A percentile compares a stretch with the other conserved stretches of the same genome.
phyloP scores from a whole-genome alignment of 1,140 invertebrate species.

The Condylostylus longicornis region DNA sequence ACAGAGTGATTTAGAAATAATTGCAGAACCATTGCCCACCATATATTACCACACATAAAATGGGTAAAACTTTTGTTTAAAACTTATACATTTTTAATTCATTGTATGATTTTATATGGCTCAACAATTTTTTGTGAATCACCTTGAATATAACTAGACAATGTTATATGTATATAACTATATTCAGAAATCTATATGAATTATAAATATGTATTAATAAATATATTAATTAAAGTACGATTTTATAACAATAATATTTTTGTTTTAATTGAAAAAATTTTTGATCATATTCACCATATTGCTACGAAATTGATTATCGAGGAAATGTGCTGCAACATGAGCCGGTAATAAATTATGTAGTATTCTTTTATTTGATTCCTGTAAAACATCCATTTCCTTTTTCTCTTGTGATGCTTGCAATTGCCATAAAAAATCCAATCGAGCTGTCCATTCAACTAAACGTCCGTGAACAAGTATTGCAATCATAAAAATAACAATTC shows the following conservation, averaged over 20 bases:
- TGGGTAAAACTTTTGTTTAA: too few relatives aligned
- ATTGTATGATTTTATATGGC: too few relatives aligned
- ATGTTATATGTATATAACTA: too few relatives aligned
- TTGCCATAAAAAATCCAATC: slow-evolving; percentile 78
- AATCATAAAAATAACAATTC: slow-evolving; percentile 64
- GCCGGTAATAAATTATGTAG: slow-evolving; percentile 84
- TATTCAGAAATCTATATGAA: neutral
- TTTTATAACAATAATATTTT: neutral
- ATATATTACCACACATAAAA: too few relatives aligned
- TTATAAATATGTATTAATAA: neutral
- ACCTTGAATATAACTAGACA: too few relatives aligned
- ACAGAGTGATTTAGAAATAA: too few relatives aligned
- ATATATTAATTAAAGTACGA: neutral
- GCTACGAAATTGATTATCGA: slow-evolving; percentile 73
- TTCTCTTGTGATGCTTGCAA: slow-evolving; percentile 76
- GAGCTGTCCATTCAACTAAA: slow-evolving; percentile 70
- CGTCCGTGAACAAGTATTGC: slow-evolving; percentile 67
- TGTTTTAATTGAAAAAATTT: neutral
- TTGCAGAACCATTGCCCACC: too few relatives aligned
- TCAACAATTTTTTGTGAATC: too few relatives aligned
- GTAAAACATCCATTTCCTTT: slow-evolving; percentile 79
- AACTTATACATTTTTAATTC: too few relatives aligned
- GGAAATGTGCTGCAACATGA: slow-evolving; percentile 79
- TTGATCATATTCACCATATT: slow-evolving; percentile 53
- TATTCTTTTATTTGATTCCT: slow-evolving; percentile 72